These are phyloP conservation scores for Drosophila parvula DNA, from an alignment of 1,140 invertebrate genomes.

Conservation along the genomic window DNA sequence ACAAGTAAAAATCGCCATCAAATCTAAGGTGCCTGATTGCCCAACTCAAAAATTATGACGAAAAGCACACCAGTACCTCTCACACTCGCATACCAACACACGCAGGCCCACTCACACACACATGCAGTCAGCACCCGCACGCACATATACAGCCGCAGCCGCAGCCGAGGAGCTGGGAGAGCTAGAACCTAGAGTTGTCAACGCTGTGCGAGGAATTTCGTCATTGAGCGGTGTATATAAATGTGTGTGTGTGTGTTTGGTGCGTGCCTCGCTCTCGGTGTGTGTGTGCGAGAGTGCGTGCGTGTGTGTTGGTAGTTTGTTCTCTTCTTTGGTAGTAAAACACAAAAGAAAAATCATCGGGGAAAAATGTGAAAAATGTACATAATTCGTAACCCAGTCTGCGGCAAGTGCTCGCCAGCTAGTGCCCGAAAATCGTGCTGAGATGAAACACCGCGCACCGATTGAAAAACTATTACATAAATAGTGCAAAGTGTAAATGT, in stretches of 20 bases:
- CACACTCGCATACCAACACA: conserved; percentile 22
- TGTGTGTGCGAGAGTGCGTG: conserved; percentile 49
- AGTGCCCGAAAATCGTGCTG: conserved; percentile 43
- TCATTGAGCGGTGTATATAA: conserved; percentile 68
- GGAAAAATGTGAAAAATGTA: conserved; percentile 68
- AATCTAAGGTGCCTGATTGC: conserved; percentile 48
- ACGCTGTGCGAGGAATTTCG: conserved; percentile 77
- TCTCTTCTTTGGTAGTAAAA: conserved; percentile 71
- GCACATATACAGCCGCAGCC: conserved; percentile 32
- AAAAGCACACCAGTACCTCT: conserved; percentile 65
- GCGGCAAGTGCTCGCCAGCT: conserved; percentile 33
- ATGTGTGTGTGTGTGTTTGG: conserved; percentile 55
- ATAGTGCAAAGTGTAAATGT: conserved; percentile 81
- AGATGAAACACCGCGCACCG: conserved; percentile 47
- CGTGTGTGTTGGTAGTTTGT: conserved; percentile 63
- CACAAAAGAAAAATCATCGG: conserved; percentile 64
- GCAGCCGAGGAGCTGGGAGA: conserved; percentile 62
- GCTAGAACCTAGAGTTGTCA: conserved; percentile 79
- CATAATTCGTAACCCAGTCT: conserved; percentile 51
- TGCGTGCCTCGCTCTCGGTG: conserved; percentile 61
- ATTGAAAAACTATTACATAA: conserved; percentile 81
- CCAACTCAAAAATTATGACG: conserved; percentile 64
- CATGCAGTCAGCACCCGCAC: conserved; percentile 19
- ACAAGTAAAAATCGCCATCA: conserved; percentile 50
- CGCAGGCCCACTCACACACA: conserved; percentile 27